Evolutionary conservation across 30 jellyfish, hydroid and myxozoan genomes (phyloP), one percentile per base, ranked within the genome.

Genomic region (Mastigias papua): DNA sequence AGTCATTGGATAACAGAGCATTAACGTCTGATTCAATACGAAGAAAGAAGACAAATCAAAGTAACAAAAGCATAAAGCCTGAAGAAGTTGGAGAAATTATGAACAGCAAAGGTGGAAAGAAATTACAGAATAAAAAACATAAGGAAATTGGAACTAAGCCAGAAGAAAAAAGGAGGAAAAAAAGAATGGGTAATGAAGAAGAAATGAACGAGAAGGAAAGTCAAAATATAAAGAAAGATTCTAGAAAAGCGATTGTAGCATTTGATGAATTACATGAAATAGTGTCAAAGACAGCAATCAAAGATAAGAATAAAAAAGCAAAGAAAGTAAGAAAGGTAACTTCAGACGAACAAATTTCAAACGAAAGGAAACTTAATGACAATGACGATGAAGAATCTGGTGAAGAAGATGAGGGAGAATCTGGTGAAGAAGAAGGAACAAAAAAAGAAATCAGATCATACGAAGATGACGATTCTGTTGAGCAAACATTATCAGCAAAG

Each of bases 261-360:
- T 95, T 87, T 86, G 99, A 95, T 80, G 99, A 95, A 46, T 85
- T 95, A 25, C 97, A 90, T 34, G 99, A 95, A 68, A 70, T 95
- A 21, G 83, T 95, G 26, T 84, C 97, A 23, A 78, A 86, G 33
- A 48, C 10, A 34, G 9, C 21, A 27, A 34, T 30, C 31, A 28
- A 33, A 54, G 58, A 54, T 30, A 30, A 72, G 33, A 42, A 13
- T 9, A 75, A 16, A 35, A 31, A 48, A 70, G 42, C 48, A 73
- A 62, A 50, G 32, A 65, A 57, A 16, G 17, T 20, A 33, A 92
- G 70, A 80, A 31, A 78, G 35, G 67, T 63, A 69, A 72, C 35
- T 34, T 57, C 28, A 26, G 75, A 71, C 11, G 4, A 70, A 35
- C 32, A 26, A 34, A n/a, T 20, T 11, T 20, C 29, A 46, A 27